Evolutionary conservation across 2,888 invertebrate genomes (phyloP).

Genomic region (Diarsia rubi): DNA sequence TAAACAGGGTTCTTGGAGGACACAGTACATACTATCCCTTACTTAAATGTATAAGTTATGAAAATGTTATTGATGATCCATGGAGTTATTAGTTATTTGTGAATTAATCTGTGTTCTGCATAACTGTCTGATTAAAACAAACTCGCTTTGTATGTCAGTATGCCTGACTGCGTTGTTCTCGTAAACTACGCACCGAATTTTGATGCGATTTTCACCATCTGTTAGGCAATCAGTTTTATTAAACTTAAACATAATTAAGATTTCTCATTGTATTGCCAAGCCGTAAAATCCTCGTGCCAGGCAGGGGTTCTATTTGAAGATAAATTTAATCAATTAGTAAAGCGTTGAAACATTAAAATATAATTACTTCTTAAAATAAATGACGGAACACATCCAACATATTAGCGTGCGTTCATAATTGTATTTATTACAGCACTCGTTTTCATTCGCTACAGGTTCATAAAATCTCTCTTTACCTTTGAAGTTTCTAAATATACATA

Average conservation of each 20-base stretch:
- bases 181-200: not conserved
- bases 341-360: slow-evolving; percentile 3
- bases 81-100: too few relatives aligned
- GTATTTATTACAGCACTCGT: slow-evolving; percentile 22
- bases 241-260: slow-evolving; percentile 7
- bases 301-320: not conserved
- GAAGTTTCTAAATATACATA: slow-evolving; percentile 15
- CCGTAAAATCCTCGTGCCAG: not conserved
- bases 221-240: not conserved
- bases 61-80: too few relatives aligned
- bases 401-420: slow-evolving; percentile 30
- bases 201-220: not conserved
- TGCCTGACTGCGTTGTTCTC: not conserved
- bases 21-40: too few relatives aligned
- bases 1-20: too few relatives aligned
- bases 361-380: slow-evolving; percentile 2
- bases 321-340: slow-evolving; percentile 22
- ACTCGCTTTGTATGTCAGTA: not conserved
- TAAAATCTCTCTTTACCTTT: slow-evolving; percentile 27
- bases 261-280: slow-evolving; percentile 4
- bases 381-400: slow-evolving; percentile 5
- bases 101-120: not conserved
- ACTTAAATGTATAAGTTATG: too few relatives aligned
- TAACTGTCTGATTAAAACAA: not conserved
- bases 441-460: slow-evolving; percentile 7